These are phyloP conservation scores for Pedicia rivosa DNA, from an alignment of 2,888 invertebrate species.

Conservation along the genomic window DNA sequence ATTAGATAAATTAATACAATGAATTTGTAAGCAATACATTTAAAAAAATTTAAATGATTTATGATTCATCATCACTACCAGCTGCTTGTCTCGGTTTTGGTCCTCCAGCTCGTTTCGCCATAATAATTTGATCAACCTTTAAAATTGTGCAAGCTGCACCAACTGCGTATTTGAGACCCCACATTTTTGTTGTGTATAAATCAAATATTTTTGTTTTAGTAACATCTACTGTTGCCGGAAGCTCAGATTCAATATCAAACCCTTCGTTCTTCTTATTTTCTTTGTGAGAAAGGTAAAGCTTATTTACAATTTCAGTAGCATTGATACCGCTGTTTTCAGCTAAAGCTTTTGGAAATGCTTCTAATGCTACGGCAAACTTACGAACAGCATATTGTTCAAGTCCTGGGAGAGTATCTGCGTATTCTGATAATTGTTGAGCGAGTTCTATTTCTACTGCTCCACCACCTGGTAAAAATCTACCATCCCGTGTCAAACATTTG, in stretches of 20 bases:
- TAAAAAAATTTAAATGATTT: conserved; percentile 16
- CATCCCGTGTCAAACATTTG: conserved; percentile 73
- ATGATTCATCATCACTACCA: conserved; percentile 58
- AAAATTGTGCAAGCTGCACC: conserved; percentile 84
- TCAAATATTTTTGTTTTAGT: conserved; percentile 65
- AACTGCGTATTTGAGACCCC: conserved; percentile 93
- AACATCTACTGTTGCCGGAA: conserved; percentile 54
- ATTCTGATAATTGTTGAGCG: conserved; percentile 68
- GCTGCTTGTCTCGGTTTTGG: conserved; percentile 63
- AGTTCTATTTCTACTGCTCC: conserved; percentile 93
- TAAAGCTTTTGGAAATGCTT: conserved; percentile 78
- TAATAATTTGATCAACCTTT: conserved; percentile 93
- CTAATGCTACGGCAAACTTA: conserved; percentile 80
- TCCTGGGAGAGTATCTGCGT: conserved; percentile 84
- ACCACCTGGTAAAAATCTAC: conserved; percentile 76
- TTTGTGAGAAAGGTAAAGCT: conserved; percentile 87
- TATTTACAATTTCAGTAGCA: conserved; percentile 71
- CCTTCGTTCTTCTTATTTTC: conserved; percentile 66
- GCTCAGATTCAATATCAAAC: conserved; percentile 73
- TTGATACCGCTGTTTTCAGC: conserved; percentile 91
- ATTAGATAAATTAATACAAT: too few species aligned
- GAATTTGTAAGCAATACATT: too few species aligned
- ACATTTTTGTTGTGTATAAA: conserved; percentile 70
- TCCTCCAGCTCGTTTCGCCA: conserved; percentile 95
- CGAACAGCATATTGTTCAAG: conserved; percentile 94